phyloP scores from a whole-genome alignment of 2,113 vertebrate species.

The Fulica atra region DNA sequence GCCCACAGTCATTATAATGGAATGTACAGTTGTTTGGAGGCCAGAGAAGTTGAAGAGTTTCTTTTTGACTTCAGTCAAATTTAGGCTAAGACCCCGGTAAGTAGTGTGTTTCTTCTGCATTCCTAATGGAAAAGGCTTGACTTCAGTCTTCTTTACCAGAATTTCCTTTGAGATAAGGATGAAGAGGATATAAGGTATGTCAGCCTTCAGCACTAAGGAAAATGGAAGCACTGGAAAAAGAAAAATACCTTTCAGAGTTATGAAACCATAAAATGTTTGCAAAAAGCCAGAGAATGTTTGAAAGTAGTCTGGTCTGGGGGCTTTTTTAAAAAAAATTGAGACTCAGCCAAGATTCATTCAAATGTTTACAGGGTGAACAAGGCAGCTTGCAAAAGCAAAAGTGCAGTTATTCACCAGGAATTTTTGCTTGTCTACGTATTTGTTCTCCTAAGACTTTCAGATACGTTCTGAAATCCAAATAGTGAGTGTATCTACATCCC shows the following conservation, averaged over 20 bases:
- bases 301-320: neutral
- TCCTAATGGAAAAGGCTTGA: neutral
- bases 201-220: neutral
- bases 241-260: conserved; percentile 16
- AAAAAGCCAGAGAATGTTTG: neutral
- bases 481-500: neutral
- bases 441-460: neutral
- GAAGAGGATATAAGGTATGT: neutral
- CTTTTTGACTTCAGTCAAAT: conserved; percentile 9
- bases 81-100: neutral
- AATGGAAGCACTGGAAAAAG: neutral
- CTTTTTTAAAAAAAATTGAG: neutral
- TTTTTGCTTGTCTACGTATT: neutral
- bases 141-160: neutral
- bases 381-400: neutral
- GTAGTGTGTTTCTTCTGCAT: neutral
- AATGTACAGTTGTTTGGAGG: conserved; percentile 33
- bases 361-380: neutral
- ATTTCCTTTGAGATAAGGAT: neutral
- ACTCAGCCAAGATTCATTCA: neutral
- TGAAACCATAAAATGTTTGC: neutral
- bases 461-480: neutral
- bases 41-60: neutral
- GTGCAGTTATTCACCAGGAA: neutral
- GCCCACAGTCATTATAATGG: conserved; percentile 15